phyloP scores from a whole-genome alignment of 1,140 invertebrate genomes.

The Tetragonula clypearis region DNA sequence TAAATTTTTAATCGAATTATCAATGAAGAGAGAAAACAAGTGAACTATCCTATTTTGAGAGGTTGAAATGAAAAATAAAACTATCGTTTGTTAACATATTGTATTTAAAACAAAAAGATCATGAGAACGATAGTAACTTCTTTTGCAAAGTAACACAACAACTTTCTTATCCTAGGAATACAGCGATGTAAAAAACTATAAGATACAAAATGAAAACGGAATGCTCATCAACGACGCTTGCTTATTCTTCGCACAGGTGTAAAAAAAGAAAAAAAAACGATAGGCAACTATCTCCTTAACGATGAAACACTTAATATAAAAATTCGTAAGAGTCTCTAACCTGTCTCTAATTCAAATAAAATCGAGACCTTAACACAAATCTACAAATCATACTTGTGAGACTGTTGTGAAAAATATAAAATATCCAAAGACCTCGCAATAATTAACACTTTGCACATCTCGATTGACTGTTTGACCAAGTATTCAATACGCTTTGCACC shows the following conservation, averaged over 20 bases:
- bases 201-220: not conserved
- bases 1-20: too few relatives aligned
- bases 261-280: too few relatives aligned
- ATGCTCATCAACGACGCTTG: not conserved
- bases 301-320: too few relatives aligned
- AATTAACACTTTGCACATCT: too few relatives aligned
- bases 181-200: not conserved
- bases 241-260: too few relatives aligned
- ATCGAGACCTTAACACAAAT: not conserved
- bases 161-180: not conserved
- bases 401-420: slow-evolving; percentile 12
- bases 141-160: too few relatives aligned
- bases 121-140: not conserved
- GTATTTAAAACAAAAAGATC: not conserved
- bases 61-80: not conserved
- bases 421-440: not conserved
- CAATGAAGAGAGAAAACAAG: too few relatives aligned
- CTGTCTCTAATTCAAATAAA: not conserved
- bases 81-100: not conserved
- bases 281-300: too few relatives aligned
- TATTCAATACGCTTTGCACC: not conserved
- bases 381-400: not conserved
- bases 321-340: not conserved
- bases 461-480: not conserved
- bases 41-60: too few relatives aligned